Percentiles rank a stretch among this genome's conserved stretches.
Conservation (phyloP, 2,888 invertebrate species). For the Drosophila gaucha region DNA sequence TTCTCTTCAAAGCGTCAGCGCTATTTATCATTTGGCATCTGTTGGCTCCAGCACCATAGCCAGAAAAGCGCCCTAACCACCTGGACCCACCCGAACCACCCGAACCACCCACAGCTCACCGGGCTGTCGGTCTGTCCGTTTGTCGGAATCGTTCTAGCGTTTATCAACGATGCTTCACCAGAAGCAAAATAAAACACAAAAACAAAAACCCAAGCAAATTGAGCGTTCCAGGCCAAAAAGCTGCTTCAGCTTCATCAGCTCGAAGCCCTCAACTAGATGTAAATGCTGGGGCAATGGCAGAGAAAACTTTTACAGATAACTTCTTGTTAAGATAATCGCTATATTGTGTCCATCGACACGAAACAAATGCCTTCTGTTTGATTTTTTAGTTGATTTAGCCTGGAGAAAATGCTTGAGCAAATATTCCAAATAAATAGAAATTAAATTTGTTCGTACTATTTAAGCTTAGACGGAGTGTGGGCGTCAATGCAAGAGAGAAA, state of each 20-base stretch:
- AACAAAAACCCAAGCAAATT: slow-evolving; percentile 32
- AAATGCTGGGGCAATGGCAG: slow-evolving; percentile 6
- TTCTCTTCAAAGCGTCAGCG: slow-evolving; percentile 51
- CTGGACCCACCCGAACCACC: slow-evolving; percentile 1
- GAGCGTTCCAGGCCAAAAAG: slow-evolving; percentile 30
- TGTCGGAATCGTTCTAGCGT: slow-evolving; percentile 27
- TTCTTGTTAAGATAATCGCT: slow-evolving; percentile 32
- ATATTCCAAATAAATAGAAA: slow-evolving; percentile 21
- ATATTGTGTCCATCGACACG: slow-evolving; percentile 17
- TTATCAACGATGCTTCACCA: slow-evolving; percentile 42
- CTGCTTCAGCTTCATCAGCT: slow-evolving; percentile 13
- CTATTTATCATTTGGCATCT: slow-evolving; percentile 63
- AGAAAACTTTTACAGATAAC: slow-evolving; percentile 18
- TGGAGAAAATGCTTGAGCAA: slow-evolving; percentile 12
- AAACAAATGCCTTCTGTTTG: slow-evolving; percentile 35
- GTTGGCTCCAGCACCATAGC: slow-evolving; percentile 1
- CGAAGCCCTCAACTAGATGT: slow-evolving; percentile 10
- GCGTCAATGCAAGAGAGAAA: not conserved
- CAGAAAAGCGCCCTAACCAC: not conserved
- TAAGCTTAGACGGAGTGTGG: not conserved
- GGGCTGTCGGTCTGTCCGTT: slow-evolving; percentile 20
- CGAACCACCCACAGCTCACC: slow-evolving; percentile 2
- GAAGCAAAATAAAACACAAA: slow-evolving; percentile 1
- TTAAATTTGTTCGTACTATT: slow-evolving; percentile 18
- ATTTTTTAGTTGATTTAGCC: slow-evolving; percentile 29